phyloP scores from a whole-genome alignment of 2,113 vertebrate genomes.

The Phyllopteryx taeniolatus region DNA sequence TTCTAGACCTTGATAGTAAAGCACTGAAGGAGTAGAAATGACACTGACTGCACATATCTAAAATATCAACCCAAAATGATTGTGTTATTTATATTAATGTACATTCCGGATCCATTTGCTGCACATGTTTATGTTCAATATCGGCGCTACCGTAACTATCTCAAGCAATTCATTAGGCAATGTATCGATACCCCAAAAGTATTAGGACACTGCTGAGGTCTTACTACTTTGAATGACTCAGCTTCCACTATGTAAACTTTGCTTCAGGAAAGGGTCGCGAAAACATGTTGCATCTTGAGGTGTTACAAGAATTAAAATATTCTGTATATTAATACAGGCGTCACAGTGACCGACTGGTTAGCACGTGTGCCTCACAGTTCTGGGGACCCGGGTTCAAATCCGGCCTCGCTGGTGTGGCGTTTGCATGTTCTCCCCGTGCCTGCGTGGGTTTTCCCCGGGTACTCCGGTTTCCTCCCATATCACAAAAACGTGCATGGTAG shows the following conservation, averaged over 20 bases:
- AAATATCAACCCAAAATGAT: background rate
- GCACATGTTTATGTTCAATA: background rate
- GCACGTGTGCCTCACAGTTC: too few relatives aligned
- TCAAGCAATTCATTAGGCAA: background rate
- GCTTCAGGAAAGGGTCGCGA: background rate
- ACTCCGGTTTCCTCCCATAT: too few relatives aligned
- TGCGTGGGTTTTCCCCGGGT: too few relatives aligned
- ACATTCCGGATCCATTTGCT: background rate
- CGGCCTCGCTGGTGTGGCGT: too few relatives aligned
- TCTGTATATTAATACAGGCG: background rate
- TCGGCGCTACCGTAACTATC: too few relatives aligned
- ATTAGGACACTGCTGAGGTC: conserved; percentile 6
- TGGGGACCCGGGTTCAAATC: too few relatives aligned
- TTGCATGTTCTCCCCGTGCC: too few relatives aligned
- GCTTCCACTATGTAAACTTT: background rate
- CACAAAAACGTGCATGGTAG: too few relatives aligned
- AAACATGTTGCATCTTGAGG: background rate
- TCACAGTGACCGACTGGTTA: too few relatives aligned
- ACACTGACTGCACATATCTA: background rate
- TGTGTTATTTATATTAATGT: background rate
- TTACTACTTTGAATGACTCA: background rate
- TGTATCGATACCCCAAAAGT: background rate
- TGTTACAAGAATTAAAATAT: background rate
- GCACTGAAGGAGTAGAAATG: conserved; percentile 26
- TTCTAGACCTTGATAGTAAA: conserved; percentile 38